Evolutionary conservation across 2,888 invertebrate genomes (phyloP).

Genomic region (Drymonia ruficornis): DNA sequence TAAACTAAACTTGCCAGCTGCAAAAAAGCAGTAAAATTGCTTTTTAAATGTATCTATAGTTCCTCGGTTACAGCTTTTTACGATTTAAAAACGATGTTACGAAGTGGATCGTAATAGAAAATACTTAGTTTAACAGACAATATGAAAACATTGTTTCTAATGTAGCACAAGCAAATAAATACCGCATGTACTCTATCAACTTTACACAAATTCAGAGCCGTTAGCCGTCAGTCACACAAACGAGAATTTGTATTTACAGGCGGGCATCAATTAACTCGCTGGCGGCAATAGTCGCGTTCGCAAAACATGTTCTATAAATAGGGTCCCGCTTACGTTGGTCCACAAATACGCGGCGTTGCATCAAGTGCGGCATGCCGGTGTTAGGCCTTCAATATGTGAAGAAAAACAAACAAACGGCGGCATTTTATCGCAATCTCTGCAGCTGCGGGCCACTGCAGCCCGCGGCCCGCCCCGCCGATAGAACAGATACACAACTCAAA

Average conservation of each 20-base stretch:
- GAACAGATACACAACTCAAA: slow-evolving; percentile 35
- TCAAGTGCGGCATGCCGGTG: slow-evolving; percentile 15
- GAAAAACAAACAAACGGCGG: slow-evolving; percentile 42
- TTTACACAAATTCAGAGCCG: slow-evolving; percentile 37
- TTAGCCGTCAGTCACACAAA: slow-evolving; percentile 29
- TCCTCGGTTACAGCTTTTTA: not conserved
- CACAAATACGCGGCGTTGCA: slow-evolving; percentile 24
- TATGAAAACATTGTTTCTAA: not conserved
- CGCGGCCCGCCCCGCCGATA: slow-evolving; percentile 13
- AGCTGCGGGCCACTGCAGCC: slow-evolving; percentile 33
- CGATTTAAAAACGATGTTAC: not conserved
- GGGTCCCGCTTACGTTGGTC: slow-evolving; percentile 25
- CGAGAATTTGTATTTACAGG: slow-evolving; percentile 24
- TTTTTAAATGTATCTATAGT: not conserved
- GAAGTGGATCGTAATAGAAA: slow-evolving; percentile 10
- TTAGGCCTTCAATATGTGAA: slow-evolving; percentile 38
- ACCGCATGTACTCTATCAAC: slow-evolving; percentile 15
- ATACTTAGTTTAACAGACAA: too few species aligned
- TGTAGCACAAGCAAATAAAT: slow-evolving; percentile 6
- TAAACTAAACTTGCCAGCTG: not conserved
- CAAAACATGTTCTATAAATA: slow-evolving; percentile 40
- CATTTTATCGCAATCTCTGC: slow-evolving; percentile 43
- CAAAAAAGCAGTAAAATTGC: not conserved
- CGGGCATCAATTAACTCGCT: slow-evolving; percentile 36
- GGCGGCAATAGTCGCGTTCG: slow-evolving; percentile 26